Evolutionary conservation across 2,113 vertebrate species (phyloP).

Genomic region (Leuciscus idus): DNA sequence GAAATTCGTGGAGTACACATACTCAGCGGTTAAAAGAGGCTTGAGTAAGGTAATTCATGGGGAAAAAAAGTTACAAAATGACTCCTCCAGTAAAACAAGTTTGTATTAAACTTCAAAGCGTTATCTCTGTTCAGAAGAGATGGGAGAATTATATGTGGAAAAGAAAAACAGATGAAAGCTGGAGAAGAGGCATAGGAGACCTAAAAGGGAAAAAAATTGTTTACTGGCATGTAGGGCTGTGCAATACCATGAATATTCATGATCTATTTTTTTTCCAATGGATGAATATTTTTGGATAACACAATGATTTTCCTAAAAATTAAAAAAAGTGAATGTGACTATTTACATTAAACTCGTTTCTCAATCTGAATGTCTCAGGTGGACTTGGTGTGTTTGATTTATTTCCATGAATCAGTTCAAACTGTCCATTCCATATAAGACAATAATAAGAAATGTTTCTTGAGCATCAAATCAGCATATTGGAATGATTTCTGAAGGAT

Average conservation of each 20-base stretch:
- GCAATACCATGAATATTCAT: conserved; percentile 4
- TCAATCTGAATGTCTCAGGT: background rate
- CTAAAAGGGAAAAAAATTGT: background rate
- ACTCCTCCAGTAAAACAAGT: conserved; percentile 31
- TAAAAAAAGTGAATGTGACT: background rate
- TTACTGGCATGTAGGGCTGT: background rate
- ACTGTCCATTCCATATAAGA: too few relatives aligned
- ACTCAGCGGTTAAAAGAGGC: conserved; percentile 1
- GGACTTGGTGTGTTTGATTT: background rate
- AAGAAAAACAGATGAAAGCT: conserved; percentile 12
- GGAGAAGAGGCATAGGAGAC: conserved; percentile 1
- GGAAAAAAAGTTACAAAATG: conserved; percentile 32
- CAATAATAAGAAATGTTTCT: background rate
- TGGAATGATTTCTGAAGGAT: background rate
- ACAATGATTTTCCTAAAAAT: background rate
- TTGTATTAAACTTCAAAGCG: conserved; percentile 28
- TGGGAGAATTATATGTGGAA: background rate
- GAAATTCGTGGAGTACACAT: background rate
- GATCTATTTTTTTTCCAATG: too few relatives aligned
- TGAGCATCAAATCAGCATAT: background rate
- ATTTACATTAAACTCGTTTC: background rate
- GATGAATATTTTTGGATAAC: background rate
- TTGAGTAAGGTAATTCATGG: conserved; percentile 6
- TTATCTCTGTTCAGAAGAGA: conserved; percentile 2
- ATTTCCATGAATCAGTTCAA: background rate